Evolutionary conservation across 2,797 vertebrate genomes (phyloP).

Genomic region (Limosa lapponica): DNA sequence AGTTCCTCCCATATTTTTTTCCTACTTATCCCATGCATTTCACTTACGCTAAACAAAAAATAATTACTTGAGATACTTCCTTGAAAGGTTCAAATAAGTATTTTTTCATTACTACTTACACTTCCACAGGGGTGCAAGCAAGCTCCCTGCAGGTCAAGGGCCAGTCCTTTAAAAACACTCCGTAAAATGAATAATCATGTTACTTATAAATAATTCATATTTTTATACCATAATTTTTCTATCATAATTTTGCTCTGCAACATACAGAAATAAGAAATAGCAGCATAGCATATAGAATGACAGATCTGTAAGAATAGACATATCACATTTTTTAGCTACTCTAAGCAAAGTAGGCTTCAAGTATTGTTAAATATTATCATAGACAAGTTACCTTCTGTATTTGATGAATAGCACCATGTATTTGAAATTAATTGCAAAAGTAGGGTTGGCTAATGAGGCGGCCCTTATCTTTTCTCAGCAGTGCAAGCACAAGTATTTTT

Average conservation of each 20-base stretch:
- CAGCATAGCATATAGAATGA: neutral
- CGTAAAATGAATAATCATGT: neutral
- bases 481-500: conserved; percentile 76
- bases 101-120: conserved; percentile 11
- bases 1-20: neutral
- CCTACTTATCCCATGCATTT: neutral
- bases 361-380: conserved; percentile 75
- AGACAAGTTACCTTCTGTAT: conserved; percentile 77
- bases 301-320: neutral
- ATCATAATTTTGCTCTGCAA: neutral
- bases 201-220: conserved; percentile 25
- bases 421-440: conserved; percentile 84
- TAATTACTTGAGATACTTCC: conserved; percentile 10
- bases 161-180: conserved; percentile 38
- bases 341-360: conserved; percentile 58
- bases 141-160: conserved; percentile 3
- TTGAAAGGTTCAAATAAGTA: neutral
- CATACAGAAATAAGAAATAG: conserved; percentile 2
- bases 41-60: conserved; percentile 34
- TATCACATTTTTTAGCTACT: conserved; percentile 65
- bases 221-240: neutral
- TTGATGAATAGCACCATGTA: conserved; percentile 78
- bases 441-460: conserved; percentile 79
- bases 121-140: conserved; percentile 15
- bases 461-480: conserved; percentile 80